These are phyloP conservation scores for Menidia menidia DNA, from an alignment of 2,797 vertebrate species.

Conservation along the genomic window DNA sequence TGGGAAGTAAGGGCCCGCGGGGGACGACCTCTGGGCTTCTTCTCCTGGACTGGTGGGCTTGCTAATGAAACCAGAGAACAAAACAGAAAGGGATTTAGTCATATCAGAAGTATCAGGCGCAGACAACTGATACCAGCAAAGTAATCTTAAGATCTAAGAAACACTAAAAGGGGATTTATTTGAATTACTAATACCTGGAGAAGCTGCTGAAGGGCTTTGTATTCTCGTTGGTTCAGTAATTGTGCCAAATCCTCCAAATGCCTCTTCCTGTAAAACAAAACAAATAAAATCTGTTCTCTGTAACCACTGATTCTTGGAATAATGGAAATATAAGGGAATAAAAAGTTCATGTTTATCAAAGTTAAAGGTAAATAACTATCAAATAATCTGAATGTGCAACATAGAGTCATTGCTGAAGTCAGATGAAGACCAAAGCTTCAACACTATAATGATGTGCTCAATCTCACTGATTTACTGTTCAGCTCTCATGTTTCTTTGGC, in stretches of 20 bases:
- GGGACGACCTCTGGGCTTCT: conserved; percentile 96
- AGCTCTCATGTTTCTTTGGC: conserved; percentile 46
- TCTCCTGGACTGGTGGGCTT: conserved; percentile 85
- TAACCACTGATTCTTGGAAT: conserved; percentile 7
- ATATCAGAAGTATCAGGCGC: background rate
- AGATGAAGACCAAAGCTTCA: background rate
- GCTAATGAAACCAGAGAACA: conserved; percentile 53
- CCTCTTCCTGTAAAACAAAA: conserved; percentile 87
- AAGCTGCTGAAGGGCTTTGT: conserved; percentile 86
- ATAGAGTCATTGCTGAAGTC: conserved; percentile 49
- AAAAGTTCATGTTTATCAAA: conserved; percentile 28
- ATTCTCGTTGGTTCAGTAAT: conserved; percentile 91
- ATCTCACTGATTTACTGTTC: conserved; percentile 53
- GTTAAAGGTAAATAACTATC: conserved; percentile 34
- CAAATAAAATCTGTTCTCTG: conserved; percentile 18
- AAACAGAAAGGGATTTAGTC: conserved; percentile 21
- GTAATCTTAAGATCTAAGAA: background rate
- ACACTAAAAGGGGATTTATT: background rate
- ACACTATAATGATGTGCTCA: conserved; percentile 9
- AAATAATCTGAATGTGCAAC: conserved; percentile 43
- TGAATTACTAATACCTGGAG: conserved; percentile 83
- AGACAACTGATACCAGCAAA: background rate
- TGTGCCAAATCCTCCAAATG: conserved; percentile 93
- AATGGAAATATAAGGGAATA: background rate
- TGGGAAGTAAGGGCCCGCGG: conserved; percentile 89